Evolutionary conservation across 2,797 vertebrate genomes (phyloP).

Genomic region (Babyrousa celebensis): DNA sequence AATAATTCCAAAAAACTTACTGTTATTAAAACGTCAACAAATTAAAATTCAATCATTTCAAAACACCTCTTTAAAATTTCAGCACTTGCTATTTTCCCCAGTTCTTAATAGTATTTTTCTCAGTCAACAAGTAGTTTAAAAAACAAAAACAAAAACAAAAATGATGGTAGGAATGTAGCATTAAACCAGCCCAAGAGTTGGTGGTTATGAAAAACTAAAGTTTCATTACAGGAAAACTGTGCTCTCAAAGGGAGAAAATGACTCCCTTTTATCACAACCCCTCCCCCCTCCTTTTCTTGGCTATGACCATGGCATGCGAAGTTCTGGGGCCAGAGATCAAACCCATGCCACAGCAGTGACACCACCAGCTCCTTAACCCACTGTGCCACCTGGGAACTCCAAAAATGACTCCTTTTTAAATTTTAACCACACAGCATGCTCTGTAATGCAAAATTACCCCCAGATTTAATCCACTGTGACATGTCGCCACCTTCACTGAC

Average conservation of each 20-base stretch:
- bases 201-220: slow-evolving; percentile 2
- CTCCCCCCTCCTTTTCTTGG: too few species aligned
- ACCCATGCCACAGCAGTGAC: too few species aligned
- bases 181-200: neutral
- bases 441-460: neutral
- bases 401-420: neutral
- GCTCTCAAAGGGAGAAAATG: slow-evolving; percentile 1
- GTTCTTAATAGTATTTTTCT: neutral
- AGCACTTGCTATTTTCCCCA: neutral
- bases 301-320: too few species aligned
- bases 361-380: too few species aligned
- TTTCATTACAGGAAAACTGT: neutral
- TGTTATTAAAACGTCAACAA: neutral
- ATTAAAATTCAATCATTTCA: slow-evolving; percentile 28
- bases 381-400: too few species aligned
- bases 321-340: too few species aligned
- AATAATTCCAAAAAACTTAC: slow-evolving; percentile 39
- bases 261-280: too few species aligned
- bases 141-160: neutral
- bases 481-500: neutral
- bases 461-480: neutral
- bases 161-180: neutral
- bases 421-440: neutral
- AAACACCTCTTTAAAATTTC: slow-evolving; percentile 13
- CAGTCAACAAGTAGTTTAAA: neutral